These are phyloP conservation scores for Lepidonotus clava DNA, from an alignment of 2,888 invertebrate genomes.

Conservation along the genomic window DNA sequence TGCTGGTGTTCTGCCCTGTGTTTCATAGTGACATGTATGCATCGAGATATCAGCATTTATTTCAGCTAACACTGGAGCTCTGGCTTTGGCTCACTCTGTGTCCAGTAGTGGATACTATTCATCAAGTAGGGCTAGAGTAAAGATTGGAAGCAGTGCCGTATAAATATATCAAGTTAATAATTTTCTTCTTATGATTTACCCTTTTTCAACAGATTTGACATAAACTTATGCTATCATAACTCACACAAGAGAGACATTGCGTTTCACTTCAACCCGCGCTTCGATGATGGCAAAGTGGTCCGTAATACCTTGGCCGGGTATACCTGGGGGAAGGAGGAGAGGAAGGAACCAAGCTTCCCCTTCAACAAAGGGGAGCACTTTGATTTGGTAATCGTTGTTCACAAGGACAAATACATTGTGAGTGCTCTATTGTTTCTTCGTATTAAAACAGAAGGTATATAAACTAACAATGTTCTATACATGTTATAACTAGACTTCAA, in stretches of 20 bases:
- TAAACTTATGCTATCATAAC: conserved; percentile 56
- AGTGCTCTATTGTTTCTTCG: neutral
- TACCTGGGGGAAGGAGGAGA: conserved; percentile 56
- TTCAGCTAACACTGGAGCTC: no score
- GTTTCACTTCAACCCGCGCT: conserved; percentile 61
- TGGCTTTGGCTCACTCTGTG: no score
- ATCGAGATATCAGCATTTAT: no score
- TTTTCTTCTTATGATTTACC: neutral
- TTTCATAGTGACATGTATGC: no score
- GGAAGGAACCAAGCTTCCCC: conserved; percentile 26
- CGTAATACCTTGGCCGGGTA: conserved; percentile 50
- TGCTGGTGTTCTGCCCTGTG: no score
- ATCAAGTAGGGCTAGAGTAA: no score
- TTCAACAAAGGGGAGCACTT: conserved; percentile 50
- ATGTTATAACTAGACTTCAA: neutral
- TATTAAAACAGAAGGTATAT: neutral
- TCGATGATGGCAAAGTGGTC: conserved; percentile 55
- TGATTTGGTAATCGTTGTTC: conserved; percentile 54
- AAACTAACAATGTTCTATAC: neutral
- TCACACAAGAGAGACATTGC: conserved; percentile 45
- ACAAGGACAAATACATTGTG: conserved; percentile 15
- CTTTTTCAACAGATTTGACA: conserved; percentile 47
- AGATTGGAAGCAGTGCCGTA: no score
- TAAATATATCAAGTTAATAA: no score
- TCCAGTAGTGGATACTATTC: no score